Evolutionary conservation across 2,797 vertebrate genomes (phyloP), one percentile per base, ranked within the genome.

Genomic region (Odontamblyopus lacepedii): DNA sequence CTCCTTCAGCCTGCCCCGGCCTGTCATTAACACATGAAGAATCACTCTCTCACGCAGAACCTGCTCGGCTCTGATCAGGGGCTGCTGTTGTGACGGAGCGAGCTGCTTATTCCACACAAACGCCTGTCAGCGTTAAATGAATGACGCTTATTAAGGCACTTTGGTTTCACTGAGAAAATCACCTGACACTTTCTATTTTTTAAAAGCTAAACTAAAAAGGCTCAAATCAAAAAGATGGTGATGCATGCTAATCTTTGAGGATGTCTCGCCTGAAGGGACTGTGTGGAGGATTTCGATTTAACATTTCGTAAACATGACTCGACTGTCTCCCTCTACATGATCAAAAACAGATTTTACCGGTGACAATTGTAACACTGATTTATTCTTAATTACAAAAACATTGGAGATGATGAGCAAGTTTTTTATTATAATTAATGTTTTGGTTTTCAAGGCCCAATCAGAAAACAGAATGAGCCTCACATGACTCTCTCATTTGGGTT

Each of bases 1-100:
- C 88, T 84, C 75, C 50, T 78, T 82, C 80, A 76, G 56, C 27
- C 56, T 5, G 26, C 26, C 26, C 26, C 11, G 15, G 26, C 27
- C 26, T 67, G 23, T 32, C 66, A 61, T 61, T 44, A 55, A 74
- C 57, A 63, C 51, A 16, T 65, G 68, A 75, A 72, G 70, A 84
- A 84, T 56, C 76, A 55, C 64, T 67, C 78, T 82, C 82, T 74
- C 67, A 71, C 29, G 71, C 69, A 79, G 76, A 78, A 79, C 29
- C 73, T 78, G 57, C 70, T 38, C 35, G 8, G 67, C 64, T 83
- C 67, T 63, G 5, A 74, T 80, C 72, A 69, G n/a, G 76, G 72
- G 1, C 57, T 61, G 76, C 80, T 56, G 62, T 70, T 80, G 41
- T 78, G 56, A 62, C 68, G 56, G 57, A 73, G 77, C 30, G 55